phyloP scores from a whole-genome alignment of 2,113 vertebrate genomes.

The Zootoca vivipara region DNA sequence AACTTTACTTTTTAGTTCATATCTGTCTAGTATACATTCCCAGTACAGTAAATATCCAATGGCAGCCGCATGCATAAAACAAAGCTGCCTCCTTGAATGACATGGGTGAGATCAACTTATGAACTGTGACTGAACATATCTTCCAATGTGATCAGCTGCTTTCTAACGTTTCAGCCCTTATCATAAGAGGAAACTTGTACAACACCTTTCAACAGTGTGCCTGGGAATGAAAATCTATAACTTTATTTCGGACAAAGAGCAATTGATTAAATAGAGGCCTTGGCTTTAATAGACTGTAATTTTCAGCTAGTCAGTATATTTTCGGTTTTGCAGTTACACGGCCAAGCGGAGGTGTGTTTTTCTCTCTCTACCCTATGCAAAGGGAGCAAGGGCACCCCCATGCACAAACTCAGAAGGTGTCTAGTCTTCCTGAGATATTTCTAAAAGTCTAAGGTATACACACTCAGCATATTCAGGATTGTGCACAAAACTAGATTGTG shows the following conservation, averaged over 20 bases:
- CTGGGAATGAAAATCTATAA: not conserved
- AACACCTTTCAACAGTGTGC: not conserved
- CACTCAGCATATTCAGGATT: not conserved
- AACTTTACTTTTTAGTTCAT: not conserved
- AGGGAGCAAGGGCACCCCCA: not conserved
- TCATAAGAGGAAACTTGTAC: conserved; percentile 14
- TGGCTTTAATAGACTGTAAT: not conserved
- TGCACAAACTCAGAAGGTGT: not conserved
- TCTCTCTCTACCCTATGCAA: not conserved
- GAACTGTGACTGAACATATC: conserved; percentile 18
- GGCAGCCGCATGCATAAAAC: conserved; percentile 17
- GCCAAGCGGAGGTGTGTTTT: not conserved
- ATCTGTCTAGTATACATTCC: not conserved
- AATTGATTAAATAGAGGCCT: not conserved
- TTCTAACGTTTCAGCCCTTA: conserved; percentile 14
- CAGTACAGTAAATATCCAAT: conserved; percentile 9
- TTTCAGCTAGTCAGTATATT: not conserved
- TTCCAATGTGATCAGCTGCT: not conserved
- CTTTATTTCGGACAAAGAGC: not conserved
- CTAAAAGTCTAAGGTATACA: not conserved
- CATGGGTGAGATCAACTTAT: not conserved
- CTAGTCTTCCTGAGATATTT: not conserved
- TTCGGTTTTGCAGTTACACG: not conserved
- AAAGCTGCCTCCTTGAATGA: conserved; percentile 16
- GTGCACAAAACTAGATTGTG: not conserved